A percentile compares a stretch with the other conserved stretches of the same genome.
Conservation (phyloP, 2,113 vertebrate species). For the Piprites chloris region DNA sequence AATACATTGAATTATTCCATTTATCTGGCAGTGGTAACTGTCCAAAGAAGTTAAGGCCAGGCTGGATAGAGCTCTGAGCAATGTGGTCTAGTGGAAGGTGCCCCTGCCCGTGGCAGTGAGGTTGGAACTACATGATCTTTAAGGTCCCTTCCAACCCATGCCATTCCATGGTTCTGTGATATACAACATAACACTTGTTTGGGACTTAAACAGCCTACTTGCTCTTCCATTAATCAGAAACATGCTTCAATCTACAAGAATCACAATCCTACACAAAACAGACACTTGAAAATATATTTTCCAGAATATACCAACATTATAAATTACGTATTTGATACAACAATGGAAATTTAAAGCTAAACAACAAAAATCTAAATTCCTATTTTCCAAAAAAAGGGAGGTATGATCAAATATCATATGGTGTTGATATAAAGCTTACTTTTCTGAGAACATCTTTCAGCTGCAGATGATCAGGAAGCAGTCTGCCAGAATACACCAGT, state of each 20-base stretch:
- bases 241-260: not conserved
- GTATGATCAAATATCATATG: not conserved
- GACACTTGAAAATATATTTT: not conserved
- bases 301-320: not conserved
- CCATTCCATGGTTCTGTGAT: not conserved
- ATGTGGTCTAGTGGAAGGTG: not conserved
- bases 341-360: not conserved
- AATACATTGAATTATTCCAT: not conserved
- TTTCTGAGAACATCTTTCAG: conserved; percentile 92
- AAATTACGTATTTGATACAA: not conserved
- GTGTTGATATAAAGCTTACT: conserved; percentile 76
- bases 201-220: not conserved
- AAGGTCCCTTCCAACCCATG: not conserved
- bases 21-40: not conserved
- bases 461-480: conserved; percentile 92
- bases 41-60: not conserved
- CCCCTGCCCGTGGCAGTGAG: not conserved
- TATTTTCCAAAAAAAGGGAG: not conserved
- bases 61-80: not conserved
- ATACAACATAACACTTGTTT: no score
- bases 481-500: conserved; percentile 91
- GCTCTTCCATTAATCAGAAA: not conserved
- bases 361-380: not conserved
- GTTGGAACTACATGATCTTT: fast-evolving
- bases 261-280: not conserved